Base-by-base conservation (phyloP, 1,140 invertebrate species). In the Ceratoteleas bidentatus region DNA sequence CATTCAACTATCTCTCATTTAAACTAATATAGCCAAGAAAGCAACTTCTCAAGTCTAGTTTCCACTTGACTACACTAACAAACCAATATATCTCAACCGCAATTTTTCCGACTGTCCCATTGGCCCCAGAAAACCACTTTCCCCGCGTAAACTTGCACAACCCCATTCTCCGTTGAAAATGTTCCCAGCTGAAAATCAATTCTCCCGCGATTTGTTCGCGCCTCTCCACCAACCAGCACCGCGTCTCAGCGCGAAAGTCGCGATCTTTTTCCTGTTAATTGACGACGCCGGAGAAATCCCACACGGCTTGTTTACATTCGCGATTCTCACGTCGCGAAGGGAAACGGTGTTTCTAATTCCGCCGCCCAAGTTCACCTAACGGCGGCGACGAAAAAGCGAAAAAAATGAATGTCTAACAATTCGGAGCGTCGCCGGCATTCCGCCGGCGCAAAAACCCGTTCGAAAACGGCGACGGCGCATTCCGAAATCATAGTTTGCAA, bases 161-260 rank as follows among this genome's bases (percentile, higher is more conserved):
- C 24, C 24, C 24, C 24, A 24, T 24, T 24, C 24, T 24, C 24
- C 24, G n/a, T n/a, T n/a, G 24, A 24, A 1, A 24, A 24, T 24
- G 1, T 24, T 24, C 24, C 24, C 24, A 1, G 24, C 24, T 1
- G 24, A 24, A 24, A 24, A 24, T 24, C 24, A 24, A 24, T 24
- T 24, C 24, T 24, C 24, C 24, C 24, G 24, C 24, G 24, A 24
- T 24, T 24, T 24, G 24, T 24, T 24, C 24, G 24, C 24, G 1
- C 24, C 24, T 24, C 24, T 24, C 24, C 24, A 24, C 24, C 1
- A 24, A 24, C 24, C 24, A 24, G 24, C 24, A 24, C 24, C 24
- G 24, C 24, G 24, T 2, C 24, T 24, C 15, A n/a, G 53, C 79
- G 86, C 82, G 87, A 88, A 88, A 88, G 87, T 53, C 33, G 73